Conservation (phyloP, 2,888 invertebrate genomes). For the Pollenia amentaria region DNA sequence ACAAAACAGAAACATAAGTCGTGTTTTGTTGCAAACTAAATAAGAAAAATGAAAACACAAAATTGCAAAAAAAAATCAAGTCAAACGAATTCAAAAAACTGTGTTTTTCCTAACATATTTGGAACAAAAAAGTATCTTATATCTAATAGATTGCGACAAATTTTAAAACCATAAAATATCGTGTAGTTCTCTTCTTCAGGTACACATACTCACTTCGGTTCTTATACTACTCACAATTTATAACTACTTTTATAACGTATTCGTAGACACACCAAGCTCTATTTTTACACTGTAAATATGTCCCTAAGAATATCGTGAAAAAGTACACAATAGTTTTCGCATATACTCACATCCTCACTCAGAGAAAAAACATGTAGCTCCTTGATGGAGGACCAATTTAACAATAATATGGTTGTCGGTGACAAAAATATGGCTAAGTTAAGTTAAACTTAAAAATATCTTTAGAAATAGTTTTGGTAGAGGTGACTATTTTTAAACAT, state of each 20-base stretch:
- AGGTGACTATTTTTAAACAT: no score
- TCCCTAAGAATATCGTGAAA: no score
- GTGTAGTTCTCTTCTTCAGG: constrained; percentile 27
- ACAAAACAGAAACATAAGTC: constrained; percentile 68
- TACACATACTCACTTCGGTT: not conserved
- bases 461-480: no score
- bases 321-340: no score
- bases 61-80: constrained; percentile 24
- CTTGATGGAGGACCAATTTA: no score
- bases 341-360: no score
- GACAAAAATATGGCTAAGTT: no score
- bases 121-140: constrained; percentile 63
- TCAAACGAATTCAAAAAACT: constrained; percentile 28
- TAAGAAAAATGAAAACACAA: constrained; percentile 47
- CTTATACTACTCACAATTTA: constrained; percentile 33
- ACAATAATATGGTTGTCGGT: no score
- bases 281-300: no score
- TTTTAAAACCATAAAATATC: constrained; percentile 55
- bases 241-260: not conserved
- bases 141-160: constrained; percentile 70
- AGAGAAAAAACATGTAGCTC: no score
- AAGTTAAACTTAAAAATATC: no score
- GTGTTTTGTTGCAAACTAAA: constrained; percentile 53
- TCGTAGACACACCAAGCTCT: not conserved
- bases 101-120: constrained; percentile 56